Conservation (phyloP, 2,113 vertebrate species). For the Entelurus aequoreus region DNA sequence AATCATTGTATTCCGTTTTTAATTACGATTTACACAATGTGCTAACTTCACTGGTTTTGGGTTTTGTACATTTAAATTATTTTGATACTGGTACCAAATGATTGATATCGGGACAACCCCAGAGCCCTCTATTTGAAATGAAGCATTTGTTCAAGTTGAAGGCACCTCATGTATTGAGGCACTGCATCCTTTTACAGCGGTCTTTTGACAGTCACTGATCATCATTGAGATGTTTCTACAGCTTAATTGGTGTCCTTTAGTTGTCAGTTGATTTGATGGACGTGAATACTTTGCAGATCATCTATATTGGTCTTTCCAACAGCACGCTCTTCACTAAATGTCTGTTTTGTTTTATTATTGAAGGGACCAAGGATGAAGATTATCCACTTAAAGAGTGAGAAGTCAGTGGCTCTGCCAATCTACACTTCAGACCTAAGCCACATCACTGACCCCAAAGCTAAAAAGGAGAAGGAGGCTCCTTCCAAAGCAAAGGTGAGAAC, state of each 20-base stretch:
- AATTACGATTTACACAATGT: too few species aligned
- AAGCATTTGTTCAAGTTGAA: too few species aligned
- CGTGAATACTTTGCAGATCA: too few species aligned
- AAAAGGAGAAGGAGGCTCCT: neutral
- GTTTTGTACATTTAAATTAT: too few species aligned
- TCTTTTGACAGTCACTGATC: too few species aligned
- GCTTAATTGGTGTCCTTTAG: neutral
- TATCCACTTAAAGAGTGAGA: conserved; percentile 82
- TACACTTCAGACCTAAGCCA: conserved; percentile 70
- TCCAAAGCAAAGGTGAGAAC: conserved; percentile 25
- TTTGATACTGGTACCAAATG: too few species aligned
- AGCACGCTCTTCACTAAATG: neutral
- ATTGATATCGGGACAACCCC: too few species aligned
- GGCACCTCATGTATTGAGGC: too few species aligned
- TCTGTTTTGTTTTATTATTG: conserved; percentile 47
- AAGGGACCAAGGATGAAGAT: conserved; percentile 78
- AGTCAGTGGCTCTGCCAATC: conserved; percentile 80
- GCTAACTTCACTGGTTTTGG: too few species aligned
- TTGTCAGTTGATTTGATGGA: neutral
- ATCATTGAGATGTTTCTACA: neutral
- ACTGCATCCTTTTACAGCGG: too few species aligned
- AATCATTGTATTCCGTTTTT: too few species aligned
- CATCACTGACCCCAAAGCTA: conserved; percentile 25
- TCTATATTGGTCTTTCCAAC: neutral
- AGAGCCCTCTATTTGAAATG: too few species aligned